Evolutionary conservation across 2,113 vertebrate genomes (phyloP).

Genomic region (Etia nguti): DNA sequence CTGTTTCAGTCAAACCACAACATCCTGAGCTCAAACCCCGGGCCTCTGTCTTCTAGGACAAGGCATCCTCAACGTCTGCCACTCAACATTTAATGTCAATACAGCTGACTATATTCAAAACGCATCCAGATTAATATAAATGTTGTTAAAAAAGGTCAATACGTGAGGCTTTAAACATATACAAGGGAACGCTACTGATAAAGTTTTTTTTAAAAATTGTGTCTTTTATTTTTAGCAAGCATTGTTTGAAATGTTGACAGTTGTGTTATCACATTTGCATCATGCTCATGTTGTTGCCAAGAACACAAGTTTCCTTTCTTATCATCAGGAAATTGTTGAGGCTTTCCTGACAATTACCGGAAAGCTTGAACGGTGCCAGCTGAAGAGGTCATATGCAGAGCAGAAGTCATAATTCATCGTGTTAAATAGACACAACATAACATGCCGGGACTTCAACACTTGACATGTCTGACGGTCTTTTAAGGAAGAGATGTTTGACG

Average conservation of each 20-base stretch:
- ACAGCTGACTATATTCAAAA: background rate
- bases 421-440: background rate
- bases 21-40: slow-evolving; percentile 14
- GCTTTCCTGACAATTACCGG: background rate
- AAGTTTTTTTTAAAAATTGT: rapidly evolving
- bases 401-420: background rate
- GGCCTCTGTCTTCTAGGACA: background rate
- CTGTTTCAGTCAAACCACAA: slow-evolving; percentile 25
- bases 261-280: background rate
- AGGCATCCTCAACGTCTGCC: slow-evolving; percentile 7
- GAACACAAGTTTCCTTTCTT: background rate
- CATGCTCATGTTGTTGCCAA: background rate
- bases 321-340: slow-evolving; percentile 17
- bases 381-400: background rate
- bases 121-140: background rate
- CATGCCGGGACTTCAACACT: background rate
- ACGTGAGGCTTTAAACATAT: background rate
- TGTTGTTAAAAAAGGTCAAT: background rate
- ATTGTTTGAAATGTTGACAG: background rate
- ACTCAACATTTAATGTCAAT: slow-evolving; percentile 30
- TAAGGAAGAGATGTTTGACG: background rate
- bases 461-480: background rate
- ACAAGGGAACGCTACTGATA: background rate
- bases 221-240: background rate
- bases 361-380: background rate